Percentiles rank a stretch among this genome's conserved stretches.
These are phyloP conservation scores for Ciconia maguari DNA, from an alignment of 2,113 vertebrate genomes.

Conservation along the genomic window DNA sequence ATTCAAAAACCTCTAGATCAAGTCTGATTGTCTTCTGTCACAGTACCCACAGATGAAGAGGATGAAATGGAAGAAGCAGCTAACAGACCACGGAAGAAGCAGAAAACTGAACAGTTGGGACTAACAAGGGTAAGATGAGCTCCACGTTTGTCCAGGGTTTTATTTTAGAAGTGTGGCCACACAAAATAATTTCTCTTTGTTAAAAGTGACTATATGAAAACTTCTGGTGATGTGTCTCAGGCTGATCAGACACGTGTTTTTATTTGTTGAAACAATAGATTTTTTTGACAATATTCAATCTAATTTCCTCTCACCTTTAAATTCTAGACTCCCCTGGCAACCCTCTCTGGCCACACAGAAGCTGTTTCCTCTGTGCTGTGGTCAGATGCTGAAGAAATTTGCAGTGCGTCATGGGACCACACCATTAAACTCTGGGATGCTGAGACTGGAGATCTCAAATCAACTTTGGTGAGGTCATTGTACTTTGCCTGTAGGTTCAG, in stretches of 20 bases:
- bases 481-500: neutral
- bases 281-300: neutral
- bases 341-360: conserved; percentile 93
- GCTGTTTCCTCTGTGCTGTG: conserved; percentile 92
- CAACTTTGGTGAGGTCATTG: conserved; percentile 81
- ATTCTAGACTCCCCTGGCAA: conserved; percentile 90
- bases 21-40: neutral
- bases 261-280: neutral
- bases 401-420: conserved; percentile 97
- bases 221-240: neutral
- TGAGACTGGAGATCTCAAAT: conserved; percentile 86
- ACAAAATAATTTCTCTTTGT: neutral
- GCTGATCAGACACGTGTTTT: neutral
- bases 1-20: neutral
- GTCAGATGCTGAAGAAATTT: conserved; percentile 89
- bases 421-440: conserved; percentile 93
- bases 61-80: conserved; percentile 85
- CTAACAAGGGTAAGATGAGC: conserved; percentile 84
- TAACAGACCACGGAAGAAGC: conserved; percentile 92
- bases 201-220: neutral
- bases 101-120: conserved; percentile 93
- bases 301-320: neutral
- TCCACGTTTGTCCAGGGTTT: neutral
- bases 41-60: conserved; percentile 92
- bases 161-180: neutral